Evolutionary conservation across 2,113 vertebrate genomes (phyloP), one percentile per base, ranked within the genome.

Genomic region (Labrus mixtus): DNA sequence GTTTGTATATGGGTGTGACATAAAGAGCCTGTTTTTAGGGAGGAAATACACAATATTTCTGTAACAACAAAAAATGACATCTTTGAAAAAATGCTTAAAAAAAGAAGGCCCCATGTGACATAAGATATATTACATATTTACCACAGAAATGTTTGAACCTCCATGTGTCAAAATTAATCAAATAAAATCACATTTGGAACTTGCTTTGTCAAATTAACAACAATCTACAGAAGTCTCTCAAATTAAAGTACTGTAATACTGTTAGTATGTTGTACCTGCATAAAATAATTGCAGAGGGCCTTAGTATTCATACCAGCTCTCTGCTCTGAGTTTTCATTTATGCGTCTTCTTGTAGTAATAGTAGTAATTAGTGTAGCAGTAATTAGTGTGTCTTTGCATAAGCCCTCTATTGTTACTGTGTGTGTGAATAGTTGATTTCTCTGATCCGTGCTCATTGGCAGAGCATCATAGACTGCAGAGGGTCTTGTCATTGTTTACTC

Each of bases 321-420:
- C 46, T 48, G 46, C 10, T 41, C 39, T 41, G 11, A 41, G 46
- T 48, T 48, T 61, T 33, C 11, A 6, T 43, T 39, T 29, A 33
- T 45, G 43, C 45, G 25, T 67, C 19, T 23, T 23, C 25, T 70
- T 22, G 13, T 41, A 53, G 43, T 78, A 58, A 67, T 39, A 33
- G 39, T 15, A 56, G 75, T 62, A 63, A 75, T 78, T 73, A 76
- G 29, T 69, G 16, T 15, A 15, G 22, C 54, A 67, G 54, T 71
- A 56, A 65, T 81, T 66, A 72, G 60, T 64, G 59, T 41, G 33
- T 39, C 48, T 76, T 63, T 58, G 58, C 48, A 65, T 43, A 15
- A 64, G 29, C 59, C 65, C 67, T 78, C 7, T 51, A 6, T 69
- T 83, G n/a, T 63, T 66, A 46, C 43, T 25, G 3, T 67, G 20